A percentile compares a stretch with the other conserved stretches of the same genome.
Evolutionary conservation across 2,888 invertebrate genomes (phyloP).

Genomic region (Perizoma affinitatum): DNA sequence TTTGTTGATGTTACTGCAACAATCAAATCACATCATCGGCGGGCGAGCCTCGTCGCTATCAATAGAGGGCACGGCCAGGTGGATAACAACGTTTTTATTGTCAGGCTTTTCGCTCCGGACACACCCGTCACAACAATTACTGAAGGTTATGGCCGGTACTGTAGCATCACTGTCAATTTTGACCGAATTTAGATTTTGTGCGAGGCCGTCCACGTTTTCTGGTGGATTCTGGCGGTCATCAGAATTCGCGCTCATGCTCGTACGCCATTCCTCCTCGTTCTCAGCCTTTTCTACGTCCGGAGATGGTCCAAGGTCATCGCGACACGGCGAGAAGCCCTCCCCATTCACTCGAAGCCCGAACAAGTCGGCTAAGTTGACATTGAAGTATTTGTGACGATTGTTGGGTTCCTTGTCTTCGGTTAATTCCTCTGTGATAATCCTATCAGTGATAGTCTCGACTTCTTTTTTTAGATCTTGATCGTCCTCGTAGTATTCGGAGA

Average conservation of each 20-base stretch:
- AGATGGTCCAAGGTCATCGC: slow-evolving; percentile 59
- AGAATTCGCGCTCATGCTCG: slow-evolving; percentile 75
- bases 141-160: slow-evolving; percentile 78
- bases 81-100: slow-evolving; percentile 67
- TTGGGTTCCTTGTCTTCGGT: slow-evolving; percentile 43
- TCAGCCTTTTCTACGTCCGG: slow-evolving; percentile 60
- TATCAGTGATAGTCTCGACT: slow-evolving; percentile 69
- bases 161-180: slow-evolving; percentile 70
- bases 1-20: slow-evolving; percentile 15
- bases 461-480: slow-evolving; percentile 66
- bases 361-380: slow-evolving; percentile 73
- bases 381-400: slow-evolving; percentile 63
- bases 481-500: slow-evolving; percentile 81
- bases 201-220: slow-evolving; percentile 61
- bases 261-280: slow-evolving; percentile 79
- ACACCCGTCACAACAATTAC: slow-evolving; percentile 74
- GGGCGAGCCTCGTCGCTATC: slow-evolving; percentile 77
- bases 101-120: slow-evolving; percentile 57
- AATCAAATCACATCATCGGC: slow-evolving; percentile 70
- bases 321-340: slow-evolving; percentile 64
- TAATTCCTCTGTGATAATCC: slow-evolving; percentile 62
- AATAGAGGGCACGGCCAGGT: slow-evolving; percentile 76
- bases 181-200: slow-evolving; percentile 64
- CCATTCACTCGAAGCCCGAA: slow-evolving; percentile 69
- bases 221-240: slow-evolving; percentile 57